Conservation (phyloP, 2,797 vertebrate species). For the Sebastes nivosus region DNA sequence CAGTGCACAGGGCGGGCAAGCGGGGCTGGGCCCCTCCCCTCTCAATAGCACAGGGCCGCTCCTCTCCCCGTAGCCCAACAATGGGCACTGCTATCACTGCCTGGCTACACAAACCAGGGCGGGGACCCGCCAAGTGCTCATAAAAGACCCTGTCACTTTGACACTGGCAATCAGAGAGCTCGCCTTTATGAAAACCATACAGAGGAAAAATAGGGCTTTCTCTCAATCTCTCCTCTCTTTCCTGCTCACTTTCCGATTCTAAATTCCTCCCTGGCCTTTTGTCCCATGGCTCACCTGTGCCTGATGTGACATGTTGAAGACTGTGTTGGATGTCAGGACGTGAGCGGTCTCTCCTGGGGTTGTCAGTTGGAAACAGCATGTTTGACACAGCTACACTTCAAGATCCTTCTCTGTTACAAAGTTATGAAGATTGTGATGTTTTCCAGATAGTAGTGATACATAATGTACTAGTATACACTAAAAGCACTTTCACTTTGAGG, state of each 20-base stretch:
- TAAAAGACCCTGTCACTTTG: slow-evolving; percentile 83
- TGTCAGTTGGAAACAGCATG: no score
- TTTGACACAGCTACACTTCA: no score
- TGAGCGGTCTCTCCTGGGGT: background rate
- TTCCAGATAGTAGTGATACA: background rate
- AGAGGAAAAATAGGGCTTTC: slow-evolving; percentile 60
- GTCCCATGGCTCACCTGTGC: slow-evolving; percentile 48
- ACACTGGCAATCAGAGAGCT: slow-evolving; percentile 77
- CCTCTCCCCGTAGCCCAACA: slow-evolving; percentile 74
- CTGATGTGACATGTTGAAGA: slow-evolving; percentile 69
- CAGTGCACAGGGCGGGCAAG: slow-evolving; percentile 65
- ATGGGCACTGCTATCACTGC: slow-evolving; percentile 81
- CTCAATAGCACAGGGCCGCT: slow-evolving; percentile 76
- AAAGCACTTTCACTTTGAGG: background rate
- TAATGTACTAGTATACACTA: background rate
- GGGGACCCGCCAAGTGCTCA: slow-evolving; percentile 74
- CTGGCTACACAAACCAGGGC: slow-evolving; percentile 81
- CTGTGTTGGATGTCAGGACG: slow-evolving; percentile 2
- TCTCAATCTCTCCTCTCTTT: slow-evolving; percentile 64
- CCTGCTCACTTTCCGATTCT: slow-evolving; percentile 49
- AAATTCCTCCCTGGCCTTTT: slow-evolving; percentile 47
- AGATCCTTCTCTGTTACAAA: background rate
- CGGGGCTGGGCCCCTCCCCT: slow-evolving; percentile 67
- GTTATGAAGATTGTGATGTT: background rate
- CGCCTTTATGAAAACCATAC: slow-evolving; percentile 68